Conservation (phyloP, 2,797 vertebrate species). For the Hypotaenidia okinawae region DNA sequence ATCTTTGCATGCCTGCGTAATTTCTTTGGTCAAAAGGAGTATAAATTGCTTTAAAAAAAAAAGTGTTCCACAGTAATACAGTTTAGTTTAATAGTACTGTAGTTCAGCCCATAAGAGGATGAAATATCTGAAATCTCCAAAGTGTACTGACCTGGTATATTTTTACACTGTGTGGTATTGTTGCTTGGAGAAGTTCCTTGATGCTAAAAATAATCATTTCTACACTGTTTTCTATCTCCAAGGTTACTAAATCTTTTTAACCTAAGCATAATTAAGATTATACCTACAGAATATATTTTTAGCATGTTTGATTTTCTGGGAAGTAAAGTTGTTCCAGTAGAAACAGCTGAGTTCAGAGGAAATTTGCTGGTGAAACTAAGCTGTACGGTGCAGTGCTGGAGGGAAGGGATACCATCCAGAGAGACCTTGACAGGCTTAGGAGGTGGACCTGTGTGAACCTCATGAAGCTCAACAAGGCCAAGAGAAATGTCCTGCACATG, state of each 20-base stretch:
- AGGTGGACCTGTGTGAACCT: too few species aligned
- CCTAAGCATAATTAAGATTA: slow-evolving; percentile 21
- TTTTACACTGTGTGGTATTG: slow-evolving; percentile 57
- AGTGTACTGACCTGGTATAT: slow-evolving; percentile 47
- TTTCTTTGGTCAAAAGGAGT: not conserved
- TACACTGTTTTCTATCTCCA: slow-evolving; percentile 58
- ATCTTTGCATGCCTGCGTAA: not conserved
- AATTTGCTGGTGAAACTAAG: not conserved
- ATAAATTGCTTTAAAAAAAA: not conserved
- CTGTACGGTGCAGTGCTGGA: too few species aligned
- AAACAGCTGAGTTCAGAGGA: not conserved
- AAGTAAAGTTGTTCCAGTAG: not conserved
- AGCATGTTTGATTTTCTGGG: not conserved
- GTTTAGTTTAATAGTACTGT: not conserved
- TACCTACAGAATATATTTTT: slow-evolving; percentile 52
- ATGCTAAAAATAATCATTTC: slow-evolving; percentile 57
- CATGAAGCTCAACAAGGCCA: too few species aligned
- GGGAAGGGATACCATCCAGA: too few species aligned
- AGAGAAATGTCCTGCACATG: too few species aligned
- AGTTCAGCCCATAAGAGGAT: slow-evolving; percentile 30
- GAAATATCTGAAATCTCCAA: slow-evolving; percentile 45
- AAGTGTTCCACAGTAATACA: not conserved
- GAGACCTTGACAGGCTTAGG: too few species aligned
- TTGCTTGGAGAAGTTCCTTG: slow-evolving; percentile 64
- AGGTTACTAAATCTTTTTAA: slow-evolving; percentile 58